These are phyloP conservation scores for Andrena fulva DNA, from an alignment of 2,888 invertebrate genomes.

Conservation along the genomic window DNA sequence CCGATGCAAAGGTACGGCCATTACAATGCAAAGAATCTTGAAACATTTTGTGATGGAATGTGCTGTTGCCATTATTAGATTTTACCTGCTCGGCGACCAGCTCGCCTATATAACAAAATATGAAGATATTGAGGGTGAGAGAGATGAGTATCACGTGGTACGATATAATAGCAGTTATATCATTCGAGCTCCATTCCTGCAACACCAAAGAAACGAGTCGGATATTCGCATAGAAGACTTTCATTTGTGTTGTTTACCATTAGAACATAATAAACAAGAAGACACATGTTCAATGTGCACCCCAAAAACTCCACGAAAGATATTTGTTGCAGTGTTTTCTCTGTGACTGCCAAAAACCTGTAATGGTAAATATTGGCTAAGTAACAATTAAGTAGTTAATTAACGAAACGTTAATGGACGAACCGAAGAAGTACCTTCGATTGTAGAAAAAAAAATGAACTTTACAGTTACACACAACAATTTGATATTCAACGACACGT, in stretches of 20 bases:
- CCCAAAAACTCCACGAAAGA: constrained; percentile 78
- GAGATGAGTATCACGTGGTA: constrained; percentile 72
- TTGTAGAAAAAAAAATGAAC: too few species aligned
- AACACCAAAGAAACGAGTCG: neutral
- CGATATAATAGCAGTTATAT: constrained; percentile 42
- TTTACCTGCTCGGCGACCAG: constrained; percentile 72
- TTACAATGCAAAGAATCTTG: neutral
- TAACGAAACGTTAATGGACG: too few species aligned
- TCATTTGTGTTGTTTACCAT: constrained; percentile 60
- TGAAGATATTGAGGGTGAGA: constrained; percentile 77
- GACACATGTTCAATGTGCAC: constrained; percentile 77
- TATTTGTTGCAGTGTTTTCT: constrained; percentile 69
- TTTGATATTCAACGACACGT: neutral
- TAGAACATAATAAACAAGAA: constrained; percentile 78
- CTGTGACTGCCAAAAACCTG: constrained; percentile 44
- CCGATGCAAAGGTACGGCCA: neutral
- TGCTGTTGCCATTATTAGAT: neutral
- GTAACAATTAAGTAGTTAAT: too few species aligned
- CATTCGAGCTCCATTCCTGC: constrained; percentile 43
- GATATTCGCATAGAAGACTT: neutral
- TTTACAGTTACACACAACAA: neutral
- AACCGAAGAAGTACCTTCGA: too few species aligned
- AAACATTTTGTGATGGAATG: neutral
- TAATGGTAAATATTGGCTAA: constrained; percentile 3
- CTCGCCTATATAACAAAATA: constrained; percentile 79